Base-by-base conservation (phyloP, 2,797 vertebrate species). In the Danionella dracula region DNA sequence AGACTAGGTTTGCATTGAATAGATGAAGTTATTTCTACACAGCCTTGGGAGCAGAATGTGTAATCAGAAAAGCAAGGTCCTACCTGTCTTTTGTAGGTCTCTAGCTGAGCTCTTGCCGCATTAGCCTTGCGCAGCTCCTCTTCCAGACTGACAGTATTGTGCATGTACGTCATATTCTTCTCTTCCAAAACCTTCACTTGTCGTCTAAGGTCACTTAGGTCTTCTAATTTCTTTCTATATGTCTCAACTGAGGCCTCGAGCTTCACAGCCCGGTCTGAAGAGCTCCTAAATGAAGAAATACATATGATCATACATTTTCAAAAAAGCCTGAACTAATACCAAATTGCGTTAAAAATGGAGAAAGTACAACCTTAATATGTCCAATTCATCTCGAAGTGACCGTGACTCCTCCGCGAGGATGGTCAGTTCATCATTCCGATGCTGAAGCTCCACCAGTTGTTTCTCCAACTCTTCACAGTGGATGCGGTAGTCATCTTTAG, bases 401-500 rank as follows among this genome's bases (percentile, higher is more conserved):
- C 94, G 89, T 0, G 94, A 97, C 74, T 99, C 97, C 81, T 99
- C 97, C 17, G 96, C 95, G 77, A 99, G 82, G 72, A 91, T 84
- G 6, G 94, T 97, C 38, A 99, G 85, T 65, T 97, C 95, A 45
- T 98, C 93, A 9, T 95, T 98, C 20, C 95, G 91, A 32, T 98
- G 94, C 46, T 98, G 97, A 70, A 97, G 87, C 74, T 99, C 97
- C 55, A 99, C 90, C 66, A 99, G 74, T 65, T 98, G 94, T 76
- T 94, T 96, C 84, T 99, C 95, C 73, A 99, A 77, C 69, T 97
- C 93, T 81, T 99, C 95, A 80, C 97, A 99, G 81, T 99, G 97
- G 84, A 92, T 93, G 60, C 95, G 91, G 82, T 99, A 99, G 83
- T 98, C 97, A 77, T 99, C 97, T 82, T 99, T 99, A 48, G 96